phyloP scores from a whole-genome alignment of 2,888 invertebrate species.

The Cheilosia scutellata region DNA sequence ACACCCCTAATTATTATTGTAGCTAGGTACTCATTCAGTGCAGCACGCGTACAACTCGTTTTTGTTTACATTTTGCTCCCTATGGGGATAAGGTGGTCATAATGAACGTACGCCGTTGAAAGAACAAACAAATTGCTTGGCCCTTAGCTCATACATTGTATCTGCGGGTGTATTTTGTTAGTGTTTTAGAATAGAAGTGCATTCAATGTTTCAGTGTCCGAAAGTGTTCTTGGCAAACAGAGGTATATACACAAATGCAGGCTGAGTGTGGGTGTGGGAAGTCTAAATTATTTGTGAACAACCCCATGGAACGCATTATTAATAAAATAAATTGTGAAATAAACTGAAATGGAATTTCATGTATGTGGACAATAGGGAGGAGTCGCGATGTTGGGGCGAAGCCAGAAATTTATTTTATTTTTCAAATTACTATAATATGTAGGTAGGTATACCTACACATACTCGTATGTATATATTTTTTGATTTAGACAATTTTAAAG shows the following conservation, averaged over 20 bases:
- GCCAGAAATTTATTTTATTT: constrained; percentile 27
- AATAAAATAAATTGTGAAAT: constrained; percentile 30
- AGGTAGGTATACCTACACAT: too few species aligned
- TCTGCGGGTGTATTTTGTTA: constrained; percentile 7
- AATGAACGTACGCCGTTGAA: constrained; percentile 10
- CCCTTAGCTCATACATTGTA: constrained; percentile 1
- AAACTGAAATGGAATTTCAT: constrained; percentile 29
- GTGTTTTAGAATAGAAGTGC: background rate
- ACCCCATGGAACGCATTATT: constrained; percentile 5
- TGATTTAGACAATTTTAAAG: constrained; percentile 5
- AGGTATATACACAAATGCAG: background rate
- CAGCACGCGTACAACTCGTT: background rate
- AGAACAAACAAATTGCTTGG: constrained; percentile 26
- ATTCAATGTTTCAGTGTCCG: background rate
- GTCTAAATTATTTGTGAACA: constrained; percentile 41
- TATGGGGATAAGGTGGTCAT: constrained; percentile 10
- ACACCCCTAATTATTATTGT: background rate
- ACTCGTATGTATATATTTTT: background rate
- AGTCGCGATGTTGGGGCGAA: constrained; percentile 23
- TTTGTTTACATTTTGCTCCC: constrained; percentile 36
- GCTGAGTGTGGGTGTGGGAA: constrained; percentile 10
- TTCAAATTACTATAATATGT: background rate
- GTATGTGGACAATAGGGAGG: constrained; percentile 35
- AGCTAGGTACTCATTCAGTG: background rate
- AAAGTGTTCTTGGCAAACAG: constrained; percentile 5